Evolutionary conservation across 2,113 vertebrate species (phyloP).

Genomic region (Meriones unguiculatus): DNA sequence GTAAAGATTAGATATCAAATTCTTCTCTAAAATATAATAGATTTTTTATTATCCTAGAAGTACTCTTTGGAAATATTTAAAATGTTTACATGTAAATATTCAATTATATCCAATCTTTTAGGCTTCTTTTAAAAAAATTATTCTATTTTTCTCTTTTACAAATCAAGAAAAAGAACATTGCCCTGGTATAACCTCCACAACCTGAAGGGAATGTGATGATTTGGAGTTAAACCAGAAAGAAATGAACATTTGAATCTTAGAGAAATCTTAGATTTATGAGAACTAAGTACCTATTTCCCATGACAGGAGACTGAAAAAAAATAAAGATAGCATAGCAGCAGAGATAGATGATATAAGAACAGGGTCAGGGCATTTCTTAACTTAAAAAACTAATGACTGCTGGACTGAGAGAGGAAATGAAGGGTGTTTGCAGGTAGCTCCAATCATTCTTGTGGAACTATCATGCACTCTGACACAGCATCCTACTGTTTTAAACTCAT

Average conservation of each 20-base stretch:
- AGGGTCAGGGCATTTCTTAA: background rate
- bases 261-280: background rate
- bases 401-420: background rate
- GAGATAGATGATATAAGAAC: background rate
- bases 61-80: conserved; percentile 42
- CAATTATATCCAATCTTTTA: background rate
- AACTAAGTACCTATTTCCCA: background rate
- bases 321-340: background rate
- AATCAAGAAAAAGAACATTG: conserved; percentile 39
- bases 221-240: background rate
- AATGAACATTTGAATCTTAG: background rate
- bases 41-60: conserved; percentile 10
- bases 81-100: conserved; percentile 41
- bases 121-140: background rate
- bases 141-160: conserved; percentile 8
- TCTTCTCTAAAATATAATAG: conserved; percentile 42
- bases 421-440: background rate
- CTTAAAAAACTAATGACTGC: background rate
- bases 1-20: conserved; percentile 29
- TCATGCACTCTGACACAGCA: background rate
- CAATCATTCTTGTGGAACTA: background rate
- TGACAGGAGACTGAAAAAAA: conserved; percentile 9
- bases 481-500: background rate
- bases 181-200: background rate
- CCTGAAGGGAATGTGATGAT: background rate